A percentile compares a stretch with the other conserved stretches of the same genome.
Conservation (phyloP, 2,113 vertebrate species). For the Colinus virginianus region DNA sequence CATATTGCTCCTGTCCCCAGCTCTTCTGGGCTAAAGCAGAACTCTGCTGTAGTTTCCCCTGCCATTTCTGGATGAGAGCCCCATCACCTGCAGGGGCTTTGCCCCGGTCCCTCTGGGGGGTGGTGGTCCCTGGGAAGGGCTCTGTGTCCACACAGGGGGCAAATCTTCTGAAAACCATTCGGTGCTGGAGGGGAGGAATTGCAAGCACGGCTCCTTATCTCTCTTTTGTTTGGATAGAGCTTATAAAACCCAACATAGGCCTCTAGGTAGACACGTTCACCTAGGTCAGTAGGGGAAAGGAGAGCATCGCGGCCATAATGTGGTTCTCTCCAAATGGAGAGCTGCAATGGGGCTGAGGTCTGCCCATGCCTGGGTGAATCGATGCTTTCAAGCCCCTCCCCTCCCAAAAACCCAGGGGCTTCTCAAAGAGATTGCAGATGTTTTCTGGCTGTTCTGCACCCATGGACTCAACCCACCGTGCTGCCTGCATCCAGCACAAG, state of each 20-base stretch:
- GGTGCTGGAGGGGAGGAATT: background rate
- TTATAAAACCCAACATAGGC: background rate
- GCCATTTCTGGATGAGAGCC: background rate
- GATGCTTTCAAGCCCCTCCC: background rate
- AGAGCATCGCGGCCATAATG: background rate
- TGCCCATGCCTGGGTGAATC: background rate
- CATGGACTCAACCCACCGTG: fast-evolving
- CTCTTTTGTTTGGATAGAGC: too few species aligned
- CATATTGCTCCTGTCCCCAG: background rate
- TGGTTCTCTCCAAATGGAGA: background rate
- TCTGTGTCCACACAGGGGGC: background rate
- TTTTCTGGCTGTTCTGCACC: background rate
- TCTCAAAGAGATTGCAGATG: background rate
- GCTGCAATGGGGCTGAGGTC: background rate
- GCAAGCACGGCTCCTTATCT: too few species aligned
- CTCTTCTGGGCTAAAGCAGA: background rate
- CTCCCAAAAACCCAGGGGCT: background rate
- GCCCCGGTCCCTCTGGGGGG: background rate
- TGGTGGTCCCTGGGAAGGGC: background rate
- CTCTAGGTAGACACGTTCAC: background rate
- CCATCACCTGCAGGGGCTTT: background rate
- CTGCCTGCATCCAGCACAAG: background rate
- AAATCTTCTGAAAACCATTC: background rate
- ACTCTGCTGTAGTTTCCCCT: background rate
- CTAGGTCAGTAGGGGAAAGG: background rate